phyloP scores from a whole-genome alignment of 2,888 invertebrate species.

The Chorisops tibialis region DNA sequence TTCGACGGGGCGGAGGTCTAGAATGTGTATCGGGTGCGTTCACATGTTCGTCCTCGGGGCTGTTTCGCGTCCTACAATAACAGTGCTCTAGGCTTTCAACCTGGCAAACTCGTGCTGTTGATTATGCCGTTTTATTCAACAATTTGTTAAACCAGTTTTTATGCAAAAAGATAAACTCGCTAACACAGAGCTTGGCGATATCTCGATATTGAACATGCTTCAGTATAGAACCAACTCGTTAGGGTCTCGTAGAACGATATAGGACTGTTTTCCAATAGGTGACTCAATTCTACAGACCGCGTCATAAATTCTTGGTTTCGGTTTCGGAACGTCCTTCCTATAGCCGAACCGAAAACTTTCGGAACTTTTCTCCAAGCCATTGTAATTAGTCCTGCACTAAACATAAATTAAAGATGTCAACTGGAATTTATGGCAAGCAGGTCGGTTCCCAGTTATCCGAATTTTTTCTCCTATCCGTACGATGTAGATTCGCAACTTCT shows the following conservation, averaged over 20 bases:
- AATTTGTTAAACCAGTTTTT: slow-evolving; percentile 18
- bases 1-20: too few relatives aligned
- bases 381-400: slow-evolving; percentile 39
- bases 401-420: slow-evolving; percentile 38
- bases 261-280: not conserved
- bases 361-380: slow-evolving; percentile 37
- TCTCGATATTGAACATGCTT: slow-evolving; percentile 1
- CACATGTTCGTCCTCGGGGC: too few relatives aligned
- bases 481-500: not conserved
- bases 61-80: too few relatives aligned
- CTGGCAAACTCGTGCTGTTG: slow-evolving; percentile 2
- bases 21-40: too few relatives aligned
- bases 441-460: slow-evolving; percentile 1
- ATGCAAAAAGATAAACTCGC: not conserved
- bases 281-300: slow-evolving; percentile 17
- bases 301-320: slow-evolving; percentile 20
- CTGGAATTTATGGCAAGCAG: slow-evolving; percentile 26
- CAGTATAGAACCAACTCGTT: not conserved
- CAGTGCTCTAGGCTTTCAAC: too few relatives aligned
- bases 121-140: slow-evolving; percentile 23
- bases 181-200: slow-evolving; percentile 2
- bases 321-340: not conserved
- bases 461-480: not conserved
- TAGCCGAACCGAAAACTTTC: slow-evolving; percentile 33
- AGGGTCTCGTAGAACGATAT: not conserved